Base-by-base conservation (phyloP, 2,888 invertebrate species). In the Caenorhabditis wallacei region DNA sequence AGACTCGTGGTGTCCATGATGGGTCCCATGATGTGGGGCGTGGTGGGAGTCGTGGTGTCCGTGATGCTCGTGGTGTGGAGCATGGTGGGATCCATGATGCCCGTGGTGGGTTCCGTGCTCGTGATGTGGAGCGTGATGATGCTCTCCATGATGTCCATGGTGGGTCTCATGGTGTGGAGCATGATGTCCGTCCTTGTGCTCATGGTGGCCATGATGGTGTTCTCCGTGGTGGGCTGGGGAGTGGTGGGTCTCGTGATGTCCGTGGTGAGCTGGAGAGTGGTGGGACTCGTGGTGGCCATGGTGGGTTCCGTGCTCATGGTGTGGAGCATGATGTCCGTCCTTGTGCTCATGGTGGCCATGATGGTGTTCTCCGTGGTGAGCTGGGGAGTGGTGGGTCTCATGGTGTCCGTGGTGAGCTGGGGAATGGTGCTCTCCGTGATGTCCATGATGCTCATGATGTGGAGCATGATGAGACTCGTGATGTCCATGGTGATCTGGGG, bases 241-340 rank as follows among this genome's bases (percentile, higher is more conserved):
- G n/a, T 61, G 61, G n/a, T 61, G 61, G 0, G 57, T 53, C 2
- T 43, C 68, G 18, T 59, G 59, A 16, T 57, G 35, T 18, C 57
- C 13, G 51, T 48, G 48, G 40, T 61, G 63, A n/a, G n/a, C 51
- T 46, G 64, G 35, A 54, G 37, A 57, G 57, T 56, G 48, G 24
- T 80, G 56, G n/a, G 61, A 54, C 10, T 51, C 63, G 1, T 53
- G 59, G 22, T 51, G 63, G n/a, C 43, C 54, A n/a, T 56, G 53
- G 37, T 71, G 79, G n/a, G 43, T n/a, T 11, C 53, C 80, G 26
- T 70, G 69, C 43, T 69, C 70, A 11, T 69, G 37, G 37, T 68
- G 56, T 10, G 37, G 16, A n/a, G 40, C 54, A 7, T 68, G n/a
- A 18, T 35, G 40, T 8, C 63, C 63, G 48, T n/a, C n/a, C n/a